Evolutionary conservation across 2,888 invertebrate species (phyloP).

Genomic region (Cerastis rubricosa): DNA sequence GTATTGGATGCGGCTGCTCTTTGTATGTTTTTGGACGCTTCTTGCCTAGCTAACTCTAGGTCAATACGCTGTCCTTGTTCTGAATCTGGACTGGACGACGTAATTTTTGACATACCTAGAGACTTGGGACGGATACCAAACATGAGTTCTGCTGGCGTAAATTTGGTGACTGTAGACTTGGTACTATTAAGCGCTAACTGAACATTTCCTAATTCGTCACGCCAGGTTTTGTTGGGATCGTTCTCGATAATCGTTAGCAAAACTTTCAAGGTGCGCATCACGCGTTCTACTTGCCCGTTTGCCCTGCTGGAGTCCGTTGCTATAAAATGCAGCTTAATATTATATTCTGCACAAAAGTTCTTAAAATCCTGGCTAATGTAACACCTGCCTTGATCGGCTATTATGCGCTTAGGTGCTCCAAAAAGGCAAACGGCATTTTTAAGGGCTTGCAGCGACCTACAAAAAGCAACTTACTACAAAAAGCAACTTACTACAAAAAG

Average conservation of each 20-base stretch:
- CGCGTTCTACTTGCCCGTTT: conserved; percentile 31
- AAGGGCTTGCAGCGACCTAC: no score
- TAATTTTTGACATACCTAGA: background rate
- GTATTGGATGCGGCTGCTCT: no score
- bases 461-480: no score
- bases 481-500: no score
- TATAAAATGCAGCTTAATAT: conserved; percentile 59
- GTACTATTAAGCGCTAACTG: background rate
- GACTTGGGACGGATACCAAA: background rate
- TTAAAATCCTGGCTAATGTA: conserved; percentile 55
- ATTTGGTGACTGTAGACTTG: background rate
- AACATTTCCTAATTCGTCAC: conserved; percentile 3
- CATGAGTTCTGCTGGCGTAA: background rate
- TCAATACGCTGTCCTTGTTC: background rate
- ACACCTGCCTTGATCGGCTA: conserved; percentile 61
- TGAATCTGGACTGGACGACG: background rate
- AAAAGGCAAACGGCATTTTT: conserved; percentile 58
- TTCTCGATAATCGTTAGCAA: conserved; percentile 4
- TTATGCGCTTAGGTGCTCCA: conserved; percentile 56
- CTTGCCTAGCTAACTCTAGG: background rate
- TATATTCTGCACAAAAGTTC: conserved; percentile 41
- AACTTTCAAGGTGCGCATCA: conserved; percentile 22
- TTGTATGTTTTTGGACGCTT: no score
- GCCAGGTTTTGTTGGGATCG: background rate
- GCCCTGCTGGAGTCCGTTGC: conserved; percentile 58